Evolutionary conservation across 2,797 vertebrate genomes (phyloP).

Genomic region (Galago senegalensis): DNA sequence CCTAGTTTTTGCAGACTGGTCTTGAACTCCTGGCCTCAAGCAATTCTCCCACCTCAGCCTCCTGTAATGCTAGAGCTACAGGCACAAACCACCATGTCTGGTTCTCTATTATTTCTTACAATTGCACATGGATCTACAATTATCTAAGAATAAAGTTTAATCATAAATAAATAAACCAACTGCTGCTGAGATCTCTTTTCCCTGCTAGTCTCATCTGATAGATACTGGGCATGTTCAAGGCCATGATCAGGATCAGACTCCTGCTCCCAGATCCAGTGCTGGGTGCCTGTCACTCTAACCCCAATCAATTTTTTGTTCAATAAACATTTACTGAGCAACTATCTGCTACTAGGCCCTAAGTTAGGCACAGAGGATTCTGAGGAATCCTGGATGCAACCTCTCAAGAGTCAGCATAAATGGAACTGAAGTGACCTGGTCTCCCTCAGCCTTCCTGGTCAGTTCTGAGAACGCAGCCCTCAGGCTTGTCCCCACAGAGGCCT

Average conservation of each 20-base stretch:
- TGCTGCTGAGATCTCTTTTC: not conserved
- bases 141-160: not conserved
- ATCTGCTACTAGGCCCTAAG: not conserved
- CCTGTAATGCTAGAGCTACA: not conserved
- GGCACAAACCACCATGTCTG: not conserved
- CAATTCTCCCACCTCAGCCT: not conserved
- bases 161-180: not conserved
- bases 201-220: not conserved
- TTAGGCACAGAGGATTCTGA: not conserved
- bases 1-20: not conserved
- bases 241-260: not conserved
- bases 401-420: not conserved
- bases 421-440: not conserved
- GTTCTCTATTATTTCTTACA: not conserved
- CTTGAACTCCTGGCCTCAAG: not conserved
- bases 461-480: not conserved
- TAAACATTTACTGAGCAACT: not conserved
- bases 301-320: not conserved
- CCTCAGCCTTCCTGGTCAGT: fast-evolving
- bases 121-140: not conserved
- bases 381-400: no score
- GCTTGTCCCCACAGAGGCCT: not conserved
- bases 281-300: not conserved
- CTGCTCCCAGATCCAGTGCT: not conserved
- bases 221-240: not conserved